phyloP scores from a whole-genome alignment of 2,797 vertebrate species.

The Gastrophryne carolinensis region DNA sequence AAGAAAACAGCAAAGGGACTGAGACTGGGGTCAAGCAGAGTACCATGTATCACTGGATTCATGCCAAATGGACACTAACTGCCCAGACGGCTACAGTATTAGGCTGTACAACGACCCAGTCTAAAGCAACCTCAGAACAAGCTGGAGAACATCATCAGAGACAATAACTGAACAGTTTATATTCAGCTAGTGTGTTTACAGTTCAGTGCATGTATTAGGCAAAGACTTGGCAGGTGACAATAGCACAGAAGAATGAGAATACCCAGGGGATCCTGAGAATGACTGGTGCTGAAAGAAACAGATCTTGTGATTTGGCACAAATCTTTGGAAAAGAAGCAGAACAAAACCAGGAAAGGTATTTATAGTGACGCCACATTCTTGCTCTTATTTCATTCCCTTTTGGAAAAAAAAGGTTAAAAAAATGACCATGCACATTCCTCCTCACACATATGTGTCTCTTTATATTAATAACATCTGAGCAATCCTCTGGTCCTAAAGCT shows the following conservation, averaged over 20 bases:
- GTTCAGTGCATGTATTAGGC: background rate
- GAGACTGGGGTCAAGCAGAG: too few species aligned
- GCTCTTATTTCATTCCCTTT: conserved; percentile 13
- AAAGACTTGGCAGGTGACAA: conserved; percentile 30
- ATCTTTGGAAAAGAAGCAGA: conserved; percentile 23
- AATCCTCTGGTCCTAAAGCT: background rate
- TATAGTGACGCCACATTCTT: conserved; percentile 22
- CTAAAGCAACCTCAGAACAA: too few species aligned
- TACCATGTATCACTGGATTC: too few species aligned
- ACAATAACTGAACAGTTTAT: conserved; percentile 16
- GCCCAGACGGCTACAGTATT: too few species aligned
- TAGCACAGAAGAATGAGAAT: conserved; percentile 5
- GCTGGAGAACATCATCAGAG: too few species aligned
- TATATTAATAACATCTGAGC: conserved; percentile 2
- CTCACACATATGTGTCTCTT: conserved; percentile 1
- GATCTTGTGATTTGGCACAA: conserved; percentile 46
- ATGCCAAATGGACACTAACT: too few species aligned
- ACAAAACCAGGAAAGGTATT: conserved; percentile 53
- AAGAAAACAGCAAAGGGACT: too few species aligned
- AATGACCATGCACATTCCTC: conserved; percentile 46
- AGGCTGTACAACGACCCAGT: too few species aligned
- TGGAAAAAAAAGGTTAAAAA: conserved; percentile 16
- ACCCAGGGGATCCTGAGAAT: conserved; percentile 14
- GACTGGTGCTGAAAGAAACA: conserved; percentile 32
- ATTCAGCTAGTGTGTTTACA: conserved; percentile 32